A percentile compares a stretch with the other conserved stretches of the same genome.
Evolutionary conservation across 2,797 vertebrate genomes (phyloP).

Genomic region (Coregonus ussuriensis): DNA sequence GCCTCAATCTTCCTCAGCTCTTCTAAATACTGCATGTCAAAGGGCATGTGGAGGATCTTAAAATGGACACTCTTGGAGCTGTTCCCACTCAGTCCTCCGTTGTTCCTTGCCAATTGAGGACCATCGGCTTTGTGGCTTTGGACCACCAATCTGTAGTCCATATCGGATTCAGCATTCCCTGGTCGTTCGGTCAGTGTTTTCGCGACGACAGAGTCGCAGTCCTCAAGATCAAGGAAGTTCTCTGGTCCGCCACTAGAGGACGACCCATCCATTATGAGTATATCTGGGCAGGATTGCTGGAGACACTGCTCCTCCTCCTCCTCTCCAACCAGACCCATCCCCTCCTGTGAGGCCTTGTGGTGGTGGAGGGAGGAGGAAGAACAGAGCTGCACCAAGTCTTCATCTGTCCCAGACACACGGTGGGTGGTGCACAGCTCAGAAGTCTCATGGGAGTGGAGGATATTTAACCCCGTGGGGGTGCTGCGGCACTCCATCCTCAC

Average conservation of each 20-base stretch:
- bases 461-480: slow-evolving; percentile 60
- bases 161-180: not conserved
- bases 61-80: slow-evolving; percentile 44
- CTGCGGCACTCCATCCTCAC: slow-evolving; percentile 71
- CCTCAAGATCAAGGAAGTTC: slow-evolving; percentile 24
- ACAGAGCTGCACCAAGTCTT: slow-evolving; percentile 25
- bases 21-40: slow-evolving; percentile 65
- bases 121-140: not conserved
- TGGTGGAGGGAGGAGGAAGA: not conserved
- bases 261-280: slow-evolving; percentile 48
- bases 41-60: slow-evolving; percentile 66
- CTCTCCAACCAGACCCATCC: slow-evolving; percentile 9
- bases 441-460: slow-evolving; percentile 59
- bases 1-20: slow-evolving; percentile 70
- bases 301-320: slow-evolving; percentile 20
- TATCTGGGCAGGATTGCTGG: slow-evolving; percentile 66
- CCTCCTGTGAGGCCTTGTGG: slow-evolving; percentile 27
- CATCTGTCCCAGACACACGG: slow-evolving; percentile 6
- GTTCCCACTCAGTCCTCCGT: not conserved
- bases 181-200: slow-evolving; percentile 6
- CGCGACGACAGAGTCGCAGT: not conserved
- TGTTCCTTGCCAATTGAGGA: slow-evolving; percentile 15
- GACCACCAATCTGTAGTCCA: not conserved
- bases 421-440: slow-evolving; percentile 38
- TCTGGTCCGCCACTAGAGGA: slow-evolving; percentile 26